A percentile compares a stretch with the other conserved stretches of the same genome.
phyloP scores from a whole-genome alignment of 2,888 invertebrate genomes.

The Laothoe populi region DNA sequence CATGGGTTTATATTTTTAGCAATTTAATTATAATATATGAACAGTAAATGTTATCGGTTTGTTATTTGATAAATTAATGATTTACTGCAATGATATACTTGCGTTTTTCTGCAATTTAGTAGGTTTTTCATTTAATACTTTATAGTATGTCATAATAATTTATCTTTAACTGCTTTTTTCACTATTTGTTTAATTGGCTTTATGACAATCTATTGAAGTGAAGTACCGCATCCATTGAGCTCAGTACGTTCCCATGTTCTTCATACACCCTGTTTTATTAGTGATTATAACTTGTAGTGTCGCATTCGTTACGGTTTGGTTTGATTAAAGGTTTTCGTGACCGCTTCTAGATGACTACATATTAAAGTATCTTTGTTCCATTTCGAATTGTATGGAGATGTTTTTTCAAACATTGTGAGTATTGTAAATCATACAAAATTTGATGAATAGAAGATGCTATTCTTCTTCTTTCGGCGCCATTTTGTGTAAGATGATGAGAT shows the following conservation, averaged over 20 bases:
- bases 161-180: too few species aligned
- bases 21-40: neutral
- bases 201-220: neutral
- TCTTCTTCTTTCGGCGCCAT: too few species aligned
- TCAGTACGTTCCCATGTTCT: neutral
- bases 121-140: too few species aligned
- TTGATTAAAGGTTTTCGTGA: conserved; percentile 56
- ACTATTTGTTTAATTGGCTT: neutral
- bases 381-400: neutral
- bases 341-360: neutral
- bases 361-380: neutral
- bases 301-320: conserved; percentile 50
- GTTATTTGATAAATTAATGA: neutral
- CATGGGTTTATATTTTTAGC: neutral
- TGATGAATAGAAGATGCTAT: too few species aligned
- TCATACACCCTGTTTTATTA: neutral
- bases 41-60: neutral
- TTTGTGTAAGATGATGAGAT: too few species aligned
- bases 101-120: too few species aligned
- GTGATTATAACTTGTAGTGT: conserved; percentile 30
- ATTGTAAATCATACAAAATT: too few species aligned
- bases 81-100: too few species aligned
- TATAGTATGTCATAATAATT: too few species aligned
- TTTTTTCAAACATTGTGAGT: neutral
- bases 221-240: conserved; percentile 4